phyloP scores from a whole-genome alignment of 2,113 vertebrate species.

The Theristicus caerulescens region DNA sequence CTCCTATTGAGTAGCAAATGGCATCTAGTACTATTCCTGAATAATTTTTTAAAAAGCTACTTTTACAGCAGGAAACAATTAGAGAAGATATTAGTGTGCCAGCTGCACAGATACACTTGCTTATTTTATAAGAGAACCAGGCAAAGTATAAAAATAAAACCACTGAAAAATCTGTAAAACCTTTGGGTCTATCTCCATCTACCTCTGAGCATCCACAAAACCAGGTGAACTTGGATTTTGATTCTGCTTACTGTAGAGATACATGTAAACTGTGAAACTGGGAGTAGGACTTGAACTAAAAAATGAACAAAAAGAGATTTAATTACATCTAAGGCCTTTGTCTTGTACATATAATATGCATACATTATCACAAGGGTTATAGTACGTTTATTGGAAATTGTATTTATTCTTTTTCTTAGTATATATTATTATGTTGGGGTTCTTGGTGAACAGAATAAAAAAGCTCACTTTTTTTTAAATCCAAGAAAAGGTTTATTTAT shows the following conservation, averaged over 20 bases:
- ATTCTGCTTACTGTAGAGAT: not conserved
- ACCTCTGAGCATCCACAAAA: not conserved
- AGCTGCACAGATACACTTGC: not conserved
- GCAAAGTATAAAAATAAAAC: not conserved
- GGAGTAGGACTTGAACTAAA: not conserved
- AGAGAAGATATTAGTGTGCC: not conserved
- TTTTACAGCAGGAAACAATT: conserved; percentile 4
- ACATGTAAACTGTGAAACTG: not conserved
- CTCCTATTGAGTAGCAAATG: conserved; percentile 3
- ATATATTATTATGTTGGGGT: not conserved
- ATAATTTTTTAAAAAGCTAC: not conserved
- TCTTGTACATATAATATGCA: not conserved
- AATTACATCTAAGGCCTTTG: not conserved
- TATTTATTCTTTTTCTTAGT: not conserved
- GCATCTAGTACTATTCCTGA: not conserved
- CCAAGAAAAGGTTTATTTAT: not conserved
- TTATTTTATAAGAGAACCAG: not conserved
- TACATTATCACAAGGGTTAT: not conserved
- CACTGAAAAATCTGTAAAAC: not conserved
- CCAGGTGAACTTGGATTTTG: not conserved
- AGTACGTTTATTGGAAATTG: not conserved
- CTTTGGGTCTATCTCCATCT: not conserved
- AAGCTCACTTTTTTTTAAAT: rapidly evolving
- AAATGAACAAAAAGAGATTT: not conserved
- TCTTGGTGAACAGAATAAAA: not conserved